Conservation (phyloP, 2,797 vertebrate species). For the Sebastes hubbsi region DNA sequence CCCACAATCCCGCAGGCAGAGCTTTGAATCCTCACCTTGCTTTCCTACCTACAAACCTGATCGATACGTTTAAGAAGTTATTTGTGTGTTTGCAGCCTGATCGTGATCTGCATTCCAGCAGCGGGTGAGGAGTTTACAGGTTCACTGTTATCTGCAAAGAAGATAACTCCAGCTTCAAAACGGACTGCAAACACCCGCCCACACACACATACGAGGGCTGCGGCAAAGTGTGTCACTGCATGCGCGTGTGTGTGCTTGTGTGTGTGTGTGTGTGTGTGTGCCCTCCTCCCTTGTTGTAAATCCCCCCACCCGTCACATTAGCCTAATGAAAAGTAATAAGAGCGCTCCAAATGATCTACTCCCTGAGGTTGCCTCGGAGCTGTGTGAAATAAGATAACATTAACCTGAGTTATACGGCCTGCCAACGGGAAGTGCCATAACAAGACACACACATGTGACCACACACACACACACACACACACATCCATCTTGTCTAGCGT, state of each 20-base stretch:
- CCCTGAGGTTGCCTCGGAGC: constrained; percentile 61
- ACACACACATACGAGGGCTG: background rate
- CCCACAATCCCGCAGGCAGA: constrained; percentile 28
- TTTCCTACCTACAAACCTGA: constrained; percentile 1
- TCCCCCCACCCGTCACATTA: constrained; percentile 72
- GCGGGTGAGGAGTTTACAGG: constrained; percentile 6
- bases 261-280: background rate
- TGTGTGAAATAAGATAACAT: constrained; percentile 78
- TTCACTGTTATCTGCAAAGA: constrained; percentile 4
- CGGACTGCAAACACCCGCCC: background rate
- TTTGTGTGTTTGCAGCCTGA: background rate
- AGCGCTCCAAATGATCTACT: constrained; percentile 72
- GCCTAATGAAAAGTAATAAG: constrained; percentile 81
- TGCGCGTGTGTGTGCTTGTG: no score
- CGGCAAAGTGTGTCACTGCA: constrained; percentile 22
- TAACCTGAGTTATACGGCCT: constrained; percentile 77
- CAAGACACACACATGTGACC: constrained; percentile 25
- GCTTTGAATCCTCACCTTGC: constrained; percentile 15
- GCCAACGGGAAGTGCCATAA: constrained; percentile 67
- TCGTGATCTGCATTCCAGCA: background rate
- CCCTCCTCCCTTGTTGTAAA: constrained; percentile 50
- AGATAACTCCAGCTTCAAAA: constrained; percentile 10
- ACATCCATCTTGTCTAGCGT: constrained; percentile 53
- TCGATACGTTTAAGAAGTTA: constrained; percentile 16
- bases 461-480: constrained; percentile 4